Conservation (phyloP, 2,888 invertebrate species). For the Drosophila neonasuta region DNA sequence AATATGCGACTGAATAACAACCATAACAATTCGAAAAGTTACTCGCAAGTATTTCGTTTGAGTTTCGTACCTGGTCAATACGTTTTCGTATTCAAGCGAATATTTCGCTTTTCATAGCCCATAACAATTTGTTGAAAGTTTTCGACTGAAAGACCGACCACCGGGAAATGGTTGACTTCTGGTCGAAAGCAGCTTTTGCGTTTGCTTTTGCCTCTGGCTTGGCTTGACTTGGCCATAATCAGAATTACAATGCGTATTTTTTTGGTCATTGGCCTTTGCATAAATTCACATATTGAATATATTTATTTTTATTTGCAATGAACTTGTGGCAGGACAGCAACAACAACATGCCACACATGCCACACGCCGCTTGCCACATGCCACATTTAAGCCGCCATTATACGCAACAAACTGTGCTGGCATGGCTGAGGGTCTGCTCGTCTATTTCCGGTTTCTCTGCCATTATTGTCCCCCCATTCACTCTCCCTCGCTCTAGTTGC, state of each 20-base stretch:
- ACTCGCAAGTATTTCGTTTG: neutral
- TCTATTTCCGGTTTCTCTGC: conserved; percentile 69
- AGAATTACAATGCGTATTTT: conserved; percentile 38
- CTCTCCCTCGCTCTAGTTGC: conserved; percentile 17
- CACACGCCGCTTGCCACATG: conserved; percentile 37
- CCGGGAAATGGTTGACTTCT: conserved; percentile 5
- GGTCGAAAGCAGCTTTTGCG: neutral
- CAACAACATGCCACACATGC: conserved; percentile 5
- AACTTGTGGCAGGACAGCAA: conserved; percentile 43
- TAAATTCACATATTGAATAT: conserved; percentile 63
- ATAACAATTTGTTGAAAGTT: conserved; percentile 34
- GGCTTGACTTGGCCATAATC: conserved; percentile 23
- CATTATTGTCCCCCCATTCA: conserved; percentile 51
- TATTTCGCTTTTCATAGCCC: neutral
- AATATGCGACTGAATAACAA: conserved; percentile 5
- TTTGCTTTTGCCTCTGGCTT: conserved; percentile 5
- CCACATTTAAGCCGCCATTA: conserved; percentile 63
- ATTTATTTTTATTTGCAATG: conserved; percentile 70
- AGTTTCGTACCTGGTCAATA: conserved; percentile 3
- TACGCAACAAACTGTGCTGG: conserved; percentile 14
- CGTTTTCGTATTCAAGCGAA: neutral
- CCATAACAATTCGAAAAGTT: conserved; percentile 10
- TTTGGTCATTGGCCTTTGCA: conserved; percentile 59
- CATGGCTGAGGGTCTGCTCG: conserved; percentile 32
- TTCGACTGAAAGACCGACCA: neutral